A percentile compares a stretch with the other conserved stretches of the same genome.
These are phyloP conservation scores for Orchesella cincta DNA, from an alignment of 1,140 invertebrate species.

Conservation along the genomic window DNA sequence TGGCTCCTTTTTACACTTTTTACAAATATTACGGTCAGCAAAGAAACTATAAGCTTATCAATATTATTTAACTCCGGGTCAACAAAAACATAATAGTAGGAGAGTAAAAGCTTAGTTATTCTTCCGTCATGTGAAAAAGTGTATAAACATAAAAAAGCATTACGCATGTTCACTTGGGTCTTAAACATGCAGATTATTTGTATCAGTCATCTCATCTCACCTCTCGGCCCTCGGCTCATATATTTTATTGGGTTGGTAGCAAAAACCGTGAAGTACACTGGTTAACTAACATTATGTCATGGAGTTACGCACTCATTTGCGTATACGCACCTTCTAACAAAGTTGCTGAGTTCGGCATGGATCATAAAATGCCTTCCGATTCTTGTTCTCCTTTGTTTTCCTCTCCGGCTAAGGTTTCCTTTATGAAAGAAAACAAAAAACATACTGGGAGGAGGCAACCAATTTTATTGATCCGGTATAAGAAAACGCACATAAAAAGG, in stretches of 20 bases:
- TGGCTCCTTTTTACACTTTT: conserved; percentile 27
- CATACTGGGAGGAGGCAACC: neutral
- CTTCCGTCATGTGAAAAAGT: too few species aligned
- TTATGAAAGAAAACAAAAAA: neutral
- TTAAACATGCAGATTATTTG: neutral
- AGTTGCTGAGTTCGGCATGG: neutral
- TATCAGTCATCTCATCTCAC: neutral
- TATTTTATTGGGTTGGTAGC: too few species aligned
- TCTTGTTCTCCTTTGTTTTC: neutral
- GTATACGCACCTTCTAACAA: too few species aligned
- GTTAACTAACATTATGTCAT: neutral
- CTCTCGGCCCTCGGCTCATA: neutral
- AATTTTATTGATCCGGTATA: neutral
- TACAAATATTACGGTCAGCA: neutral
- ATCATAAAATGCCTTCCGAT: neutral
- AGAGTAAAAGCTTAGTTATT: too few species aligned
- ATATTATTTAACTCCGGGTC: too few species aligned
- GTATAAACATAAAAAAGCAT: too few species aligned
- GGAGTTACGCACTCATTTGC: neutral
- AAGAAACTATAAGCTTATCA: neutral
- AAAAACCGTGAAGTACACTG: neutral
- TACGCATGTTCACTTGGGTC: too few species aligned
- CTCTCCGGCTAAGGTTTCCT: neutral
- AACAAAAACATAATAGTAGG: too few species aligned
- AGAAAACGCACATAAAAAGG: neutral